Percentiles rank a stretch among this genome's conserved stretches.
Conservation (phyloP, 1,140 invertebrate species). For the Orchestia grillus region DNA sequence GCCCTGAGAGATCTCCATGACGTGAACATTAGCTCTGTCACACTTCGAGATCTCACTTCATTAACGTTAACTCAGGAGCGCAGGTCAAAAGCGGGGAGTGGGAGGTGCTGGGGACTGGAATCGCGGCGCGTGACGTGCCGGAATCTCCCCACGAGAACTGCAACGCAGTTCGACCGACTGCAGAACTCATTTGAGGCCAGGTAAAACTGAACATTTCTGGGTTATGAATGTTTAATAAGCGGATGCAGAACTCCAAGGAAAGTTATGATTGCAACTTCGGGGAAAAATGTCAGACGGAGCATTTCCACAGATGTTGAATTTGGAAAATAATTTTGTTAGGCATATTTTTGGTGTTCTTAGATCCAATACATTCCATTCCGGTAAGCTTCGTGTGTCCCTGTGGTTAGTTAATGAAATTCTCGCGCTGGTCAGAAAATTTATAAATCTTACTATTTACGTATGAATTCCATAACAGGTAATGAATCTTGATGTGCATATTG, state of each 20-base stretch:
- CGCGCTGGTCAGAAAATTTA: too few relatives aligned
- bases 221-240: not conserved
- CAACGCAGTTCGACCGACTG: not conserved
- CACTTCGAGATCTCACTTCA: not conserved
- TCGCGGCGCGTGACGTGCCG: not conserved
- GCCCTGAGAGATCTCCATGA: not conserved
- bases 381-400: too few relatives aligned
- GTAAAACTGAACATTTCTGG: not conserved
- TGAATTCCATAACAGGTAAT: too few relatives aligned
- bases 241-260: not conserved
- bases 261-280: not conserved
- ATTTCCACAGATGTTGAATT: too few relatives aligned
- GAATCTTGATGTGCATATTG: too few relatives aligned
- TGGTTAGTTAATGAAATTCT: too few relatives aligned
- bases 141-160: not conserved
- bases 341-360: too few relatives aligned
- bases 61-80: not conserved
- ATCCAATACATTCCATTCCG: too few relatives aligned
- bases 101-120: not conserved
- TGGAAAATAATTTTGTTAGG: too few relatives aligned
- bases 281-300: too few relatives aligned
- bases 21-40: not conserved
- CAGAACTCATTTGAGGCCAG: not conserved
- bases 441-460: too few relatives aligned
- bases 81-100: not conserved